Percentiles rank a stretch among this genome's conserved stretches.
Conservation (phyloP, 2,113 vertebrate genomes). For the Trachemys scripta region DNA sequence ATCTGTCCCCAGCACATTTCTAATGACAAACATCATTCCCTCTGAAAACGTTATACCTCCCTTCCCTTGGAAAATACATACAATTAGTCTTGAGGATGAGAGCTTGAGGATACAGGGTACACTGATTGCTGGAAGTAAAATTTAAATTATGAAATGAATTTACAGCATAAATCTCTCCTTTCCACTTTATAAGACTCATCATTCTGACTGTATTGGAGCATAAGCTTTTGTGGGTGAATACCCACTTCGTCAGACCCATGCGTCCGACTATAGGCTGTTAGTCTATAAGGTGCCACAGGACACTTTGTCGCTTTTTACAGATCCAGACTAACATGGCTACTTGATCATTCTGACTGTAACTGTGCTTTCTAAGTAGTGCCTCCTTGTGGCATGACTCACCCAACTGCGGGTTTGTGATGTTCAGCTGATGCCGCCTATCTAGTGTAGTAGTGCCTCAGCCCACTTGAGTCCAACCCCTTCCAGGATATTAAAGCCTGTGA, state of each 20-base stretch:
- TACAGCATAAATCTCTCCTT: background rate
- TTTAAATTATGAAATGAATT: background rate
- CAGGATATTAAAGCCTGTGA: background rate
- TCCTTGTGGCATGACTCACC: background rate
- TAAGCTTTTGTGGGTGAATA: too few species aligned
- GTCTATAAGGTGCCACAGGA: too few species aligned
- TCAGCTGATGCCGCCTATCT: background rate
- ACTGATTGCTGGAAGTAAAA: background rate
- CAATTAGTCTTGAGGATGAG: background rate
- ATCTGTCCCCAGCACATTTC: background rate
- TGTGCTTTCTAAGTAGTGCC: background rate
- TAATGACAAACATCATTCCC: background rate
- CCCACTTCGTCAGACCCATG: too few species aligned
- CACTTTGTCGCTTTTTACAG: too few species aligned
- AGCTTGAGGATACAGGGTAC: background rate
- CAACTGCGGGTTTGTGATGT: background rate
- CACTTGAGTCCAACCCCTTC: background rate
- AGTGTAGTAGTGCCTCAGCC: background rate
- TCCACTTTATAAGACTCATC: background rate
- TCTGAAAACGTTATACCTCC: fast-evolving
- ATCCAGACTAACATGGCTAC: too few species aligned
- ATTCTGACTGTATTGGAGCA: background rate
- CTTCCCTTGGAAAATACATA: background rate
- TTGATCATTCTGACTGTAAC: background rate
- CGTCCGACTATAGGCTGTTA: too few species aligned